Evolutionary conservation across 1,140 invertebrate genomes (phyloP).

Genomic region (Temnothorax curvispinosus): DNA sequence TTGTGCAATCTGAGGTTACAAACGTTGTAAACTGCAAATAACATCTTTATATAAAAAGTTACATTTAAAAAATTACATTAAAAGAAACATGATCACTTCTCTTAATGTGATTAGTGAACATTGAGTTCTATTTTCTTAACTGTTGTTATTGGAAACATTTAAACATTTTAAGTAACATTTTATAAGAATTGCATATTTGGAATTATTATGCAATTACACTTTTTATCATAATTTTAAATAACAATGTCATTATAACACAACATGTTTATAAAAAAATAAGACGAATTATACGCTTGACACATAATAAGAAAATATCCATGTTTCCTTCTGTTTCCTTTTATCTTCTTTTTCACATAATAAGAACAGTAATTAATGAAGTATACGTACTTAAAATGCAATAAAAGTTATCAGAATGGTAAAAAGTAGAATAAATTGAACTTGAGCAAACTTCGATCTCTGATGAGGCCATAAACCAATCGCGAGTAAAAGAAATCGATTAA

Average conservation of each 20-base stretch:
- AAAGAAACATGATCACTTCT: background rate
- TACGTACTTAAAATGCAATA: slow-evolving; percentile 24
- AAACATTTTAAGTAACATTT: no score
- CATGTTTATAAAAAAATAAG: no score
- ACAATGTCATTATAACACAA: no score
- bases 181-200: no score
- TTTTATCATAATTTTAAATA: no score
- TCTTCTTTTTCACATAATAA: no score
- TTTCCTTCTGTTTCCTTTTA: background rate
- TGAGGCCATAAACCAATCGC: slow-evolving; percentile 26
- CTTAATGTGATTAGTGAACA: background rate
- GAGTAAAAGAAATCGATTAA: slow-evolving; percentile 15
- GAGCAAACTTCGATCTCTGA: background rate
- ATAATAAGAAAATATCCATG: no score
- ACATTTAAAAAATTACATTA: background rate
- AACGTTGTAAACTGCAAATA: slow-evolving; percentile 20
- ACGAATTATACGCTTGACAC: no score
- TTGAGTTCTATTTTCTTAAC: background rate
- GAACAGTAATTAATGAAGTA: background rate
- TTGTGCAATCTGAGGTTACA: background rate
- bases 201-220: no score
- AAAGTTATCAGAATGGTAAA: slow-evolving; percentile 1
- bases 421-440: background rate
- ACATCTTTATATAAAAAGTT: background rate
- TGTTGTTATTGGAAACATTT: no score